Percentiles rank a stretch among this genome's conserved stretches.
These are phyloP conservation scores for Notothenia rossii DNA, from an alignment of 2,113 vertebrate species.

Conservation along the genomic window DNA sequence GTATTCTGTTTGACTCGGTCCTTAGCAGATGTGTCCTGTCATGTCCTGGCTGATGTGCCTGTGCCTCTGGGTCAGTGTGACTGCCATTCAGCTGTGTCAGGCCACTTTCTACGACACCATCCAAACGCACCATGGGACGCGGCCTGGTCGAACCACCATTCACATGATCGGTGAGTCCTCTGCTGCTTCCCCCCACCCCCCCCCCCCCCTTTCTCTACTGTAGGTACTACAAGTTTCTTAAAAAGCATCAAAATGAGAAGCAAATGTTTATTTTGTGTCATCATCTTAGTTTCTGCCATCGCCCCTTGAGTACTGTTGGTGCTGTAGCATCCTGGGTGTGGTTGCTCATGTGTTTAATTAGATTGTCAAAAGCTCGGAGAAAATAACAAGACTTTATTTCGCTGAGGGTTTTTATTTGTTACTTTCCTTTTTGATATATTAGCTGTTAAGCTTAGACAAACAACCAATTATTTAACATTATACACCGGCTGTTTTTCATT, in stretches of 20 bases:
- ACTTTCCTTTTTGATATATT: constrained; percentile 25
- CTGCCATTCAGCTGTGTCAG: constrained; percentile 92
- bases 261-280: neutral
- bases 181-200: neutral
- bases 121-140: constrained; percentile 92
- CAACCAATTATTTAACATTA: constrained; percentile 51
- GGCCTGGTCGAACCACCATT: constrained; percentile 89
- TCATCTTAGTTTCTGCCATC: neutral
- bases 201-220: neutral
- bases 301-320: constrained; percentile 2
- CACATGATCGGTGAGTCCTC: constrained; percentile 81
- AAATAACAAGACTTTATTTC: constrained; percentile 23
- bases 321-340: constrained; percentile 9
- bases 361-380: constrained; percentile 29
- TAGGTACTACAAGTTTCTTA: neutral
- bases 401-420: constrained; percentile 22
- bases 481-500: constrained; percentile 52
- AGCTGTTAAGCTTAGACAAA: constrained; percentile 14
- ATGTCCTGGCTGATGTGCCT: constrained; percentile 97
- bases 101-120: constrained; percentile 94
- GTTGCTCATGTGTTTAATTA: constrained; percentile 38
- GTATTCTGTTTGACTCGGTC: constrained; percentile 72
- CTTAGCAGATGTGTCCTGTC: constrained; percentile 92
- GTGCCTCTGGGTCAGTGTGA: constrained; percentile 92
- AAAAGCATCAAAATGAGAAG: neutral